A percentile compares a stretch with the other conserved stretches of the same genome.
Evolutionary conservation across 1,140 invertebrate species (phyloP).

Genomic region (Medauroidea extradentata): DNA sequence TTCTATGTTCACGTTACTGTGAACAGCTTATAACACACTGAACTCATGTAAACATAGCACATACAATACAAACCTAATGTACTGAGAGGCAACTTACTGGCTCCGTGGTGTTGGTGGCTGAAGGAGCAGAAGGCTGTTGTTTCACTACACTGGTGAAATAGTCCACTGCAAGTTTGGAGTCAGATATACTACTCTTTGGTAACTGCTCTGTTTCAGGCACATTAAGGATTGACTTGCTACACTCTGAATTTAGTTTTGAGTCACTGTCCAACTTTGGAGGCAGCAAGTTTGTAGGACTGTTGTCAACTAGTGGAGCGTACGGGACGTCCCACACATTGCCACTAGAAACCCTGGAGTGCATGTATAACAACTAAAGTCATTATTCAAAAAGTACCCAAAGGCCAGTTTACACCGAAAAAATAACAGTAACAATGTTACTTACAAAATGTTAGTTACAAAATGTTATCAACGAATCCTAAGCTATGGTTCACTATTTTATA

Average conservation of each 20-base stretch:
- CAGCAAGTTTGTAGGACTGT: constrained; percentile 48
- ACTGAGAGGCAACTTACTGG: too few relatives aligned
- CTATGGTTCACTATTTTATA: too few relatives aligned
- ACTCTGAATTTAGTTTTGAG: constrained; percentile 63
- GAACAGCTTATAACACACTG: too few relatives aligned
- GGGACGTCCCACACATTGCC: constrained; percentile 61
- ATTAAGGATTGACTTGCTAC: constrained; percentile 56
- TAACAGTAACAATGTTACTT: too few relatives aligned
- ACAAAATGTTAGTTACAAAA: too few relatives aligned
- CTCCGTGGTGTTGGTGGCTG: constrained; percentile 11
- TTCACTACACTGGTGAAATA: constrained; percentile 45
- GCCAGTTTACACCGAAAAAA: too few relatives aligned
- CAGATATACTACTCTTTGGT: constrained; percentile 67
- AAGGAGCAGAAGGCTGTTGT: constrained; percentile 2
- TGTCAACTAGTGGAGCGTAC: constrained; percentile 70
- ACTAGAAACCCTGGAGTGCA: constrained; percentile 33
- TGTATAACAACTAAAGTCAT: too few relatives aligned
- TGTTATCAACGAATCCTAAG: too few relatives aligned
- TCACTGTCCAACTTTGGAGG: constrained; percentile 71
- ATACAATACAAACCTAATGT: too few relatives aligned
- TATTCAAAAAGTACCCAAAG: too few relatives aligned
- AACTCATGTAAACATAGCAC: too few relatives aligned
- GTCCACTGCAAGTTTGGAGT: constrained; percentile 74
- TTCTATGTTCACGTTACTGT: too few relatives aligned
- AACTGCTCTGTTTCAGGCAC: constrained; percentile 49